Evolutionary conservation across 2,113 vertebrate genomes (phyloP), one percentile per base, ranked within the genome.

Genomic region (Tenrec ecaudatus): DNA sequence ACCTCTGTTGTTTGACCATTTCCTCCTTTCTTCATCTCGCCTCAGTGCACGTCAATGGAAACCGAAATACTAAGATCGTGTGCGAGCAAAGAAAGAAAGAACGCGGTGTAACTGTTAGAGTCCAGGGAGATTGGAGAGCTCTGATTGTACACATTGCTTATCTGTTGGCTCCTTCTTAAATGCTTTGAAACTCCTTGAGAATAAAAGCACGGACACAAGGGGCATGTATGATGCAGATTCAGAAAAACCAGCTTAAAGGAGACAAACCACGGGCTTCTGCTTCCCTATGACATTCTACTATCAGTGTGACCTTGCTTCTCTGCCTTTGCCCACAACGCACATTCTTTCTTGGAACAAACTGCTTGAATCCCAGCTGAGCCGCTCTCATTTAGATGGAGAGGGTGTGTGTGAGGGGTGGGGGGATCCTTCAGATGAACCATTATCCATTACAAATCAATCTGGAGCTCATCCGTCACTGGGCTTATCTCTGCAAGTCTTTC

Each of bases 231-330:
- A 87, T 77, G 79, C 31, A 86, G 66, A 94, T 58, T 89, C 73
- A 92, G 90, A 82, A 94, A 66, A 94, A 89, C 58, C 76, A 94
- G 68, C 89, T 82, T 60, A 96, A 82, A 73, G 16, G 90, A 90
- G 88, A 2, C 4, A 89, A 88, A 84, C 62, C 6, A 12, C 20
- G 4, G 57, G 93, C 81, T 93, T 88, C 82, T 11, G 86, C 8
- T 25, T 86, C 7, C 38, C 38, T 17, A 66, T 82, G 75, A 94
- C 62, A 14, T 6, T 5, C 16, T 19, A 62, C 14, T 62, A 7
- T 25, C 77, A 85, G 20, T 3, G n/a, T 33, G 38, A 58, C 76
- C 17, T 10, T 20, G 66, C 38, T 88, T 17, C 84, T 38, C 58
- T n/a, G 77, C 76, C 40, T 93, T 82, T 47, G 14, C 27, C 15